Evolutionary conservation across 37 sponge, comb jelly and placozoan species (phyloP).

Genomic region (Spongilla lacustris): DNA sequence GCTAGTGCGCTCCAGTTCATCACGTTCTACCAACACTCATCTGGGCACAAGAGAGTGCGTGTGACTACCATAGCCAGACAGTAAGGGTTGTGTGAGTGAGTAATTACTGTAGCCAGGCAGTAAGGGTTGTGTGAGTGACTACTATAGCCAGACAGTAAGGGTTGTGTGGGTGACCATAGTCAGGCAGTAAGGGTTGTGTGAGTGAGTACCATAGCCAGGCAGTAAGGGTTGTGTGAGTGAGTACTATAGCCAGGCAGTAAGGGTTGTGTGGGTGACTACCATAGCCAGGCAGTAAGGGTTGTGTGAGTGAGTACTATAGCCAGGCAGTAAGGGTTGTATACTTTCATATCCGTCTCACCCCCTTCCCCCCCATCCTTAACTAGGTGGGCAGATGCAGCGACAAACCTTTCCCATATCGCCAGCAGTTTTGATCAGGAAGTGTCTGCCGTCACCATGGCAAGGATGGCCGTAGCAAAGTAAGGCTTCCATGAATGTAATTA

Average conservation of each 20-base stretch:
- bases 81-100: conserved; percentile 90
- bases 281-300: conserved; percentile 89
- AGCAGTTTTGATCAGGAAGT: conserved; percentile 97
- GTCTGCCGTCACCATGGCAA: conserved; percentile 91
- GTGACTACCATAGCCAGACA: conserved; percentile 98
- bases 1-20: conserved; percentile 95
- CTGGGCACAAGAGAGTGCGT: conserved; percentile 93
- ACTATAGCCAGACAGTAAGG: conserved; percentile 94
- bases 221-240: background rate
- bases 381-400: conserved; percentile 94
- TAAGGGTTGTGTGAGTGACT: conserved; percentile 90
- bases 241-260: conserved; percentile 1
- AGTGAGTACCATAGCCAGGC: conserved; percentile 8
- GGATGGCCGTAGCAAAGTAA: conserved; percentile 85
- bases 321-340: conserved; percentile 69
- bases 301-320: conserved; percentile 96
- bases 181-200: background rate
- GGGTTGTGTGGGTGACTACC: conserved; percentile 90
- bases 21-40: conserved; percentile 92
- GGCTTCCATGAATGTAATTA: background rate
- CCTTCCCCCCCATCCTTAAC: background rate
- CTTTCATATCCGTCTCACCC: background rate
- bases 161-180: background rate
- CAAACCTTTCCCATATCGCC: conserved; percentile 77
- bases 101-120: conserved; percentile 97